These are phyloP conservation scores for Haliclona indistincta DNA, from an alignment of 37 sponge, comb jelly and placozoan genomes.

Conservation along the genomic window DNA sequence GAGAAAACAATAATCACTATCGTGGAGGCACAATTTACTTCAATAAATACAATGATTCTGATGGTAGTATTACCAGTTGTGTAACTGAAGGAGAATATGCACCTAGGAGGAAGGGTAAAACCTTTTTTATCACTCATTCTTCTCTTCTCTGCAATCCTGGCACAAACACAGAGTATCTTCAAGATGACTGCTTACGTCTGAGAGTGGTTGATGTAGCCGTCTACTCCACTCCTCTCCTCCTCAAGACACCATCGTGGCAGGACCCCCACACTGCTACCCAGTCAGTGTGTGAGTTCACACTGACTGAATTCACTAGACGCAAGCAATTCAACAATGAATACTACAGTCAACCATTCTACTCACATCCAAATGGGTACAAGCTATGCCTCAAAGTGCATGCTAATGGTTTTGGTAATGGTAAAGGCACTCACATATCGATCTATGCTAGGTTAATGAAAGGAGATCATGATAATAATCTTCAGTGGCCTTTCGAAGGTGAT, in stretches of 20 bases:
- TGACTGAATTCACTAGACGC: not conserved
- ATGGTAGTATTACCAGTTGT: not conserved
- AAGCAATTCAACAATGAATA: not conserved
- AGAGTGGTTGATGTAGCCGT: not conserved
- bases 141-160: not conserved
- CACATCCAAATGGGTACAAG: conserved; percentile 39
- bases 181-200: conserved; percentile 5
- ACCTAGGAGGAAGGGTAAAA: no score
- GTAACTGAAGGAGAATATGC: not conserved
- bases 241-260: not conserved
- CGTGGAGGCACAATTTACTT: no score
- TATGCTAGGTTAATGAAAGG: conserved; percentile 18
- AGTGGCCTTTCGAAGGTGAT: conserved; percentile 12
- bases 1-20: not conserved
- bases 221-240: not conserved
- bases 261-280: no score
- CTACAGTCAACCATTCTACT: conserved; percentile 18
- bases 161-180: conserved; percentile 2
- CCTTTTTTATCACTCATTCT: not conserved
- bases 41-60: not conserved
- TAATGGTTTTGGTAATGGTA: conserved; percentile 25
- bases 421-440: conserved; percentile 16
- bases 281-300: not conserved
- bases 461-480: conserved; percentile 27
- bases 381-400: conserved; percentile 23